Conservation (phyloP, 2,888 invertebrate species). For the Acanthacorydalis orientalis region DNA sequence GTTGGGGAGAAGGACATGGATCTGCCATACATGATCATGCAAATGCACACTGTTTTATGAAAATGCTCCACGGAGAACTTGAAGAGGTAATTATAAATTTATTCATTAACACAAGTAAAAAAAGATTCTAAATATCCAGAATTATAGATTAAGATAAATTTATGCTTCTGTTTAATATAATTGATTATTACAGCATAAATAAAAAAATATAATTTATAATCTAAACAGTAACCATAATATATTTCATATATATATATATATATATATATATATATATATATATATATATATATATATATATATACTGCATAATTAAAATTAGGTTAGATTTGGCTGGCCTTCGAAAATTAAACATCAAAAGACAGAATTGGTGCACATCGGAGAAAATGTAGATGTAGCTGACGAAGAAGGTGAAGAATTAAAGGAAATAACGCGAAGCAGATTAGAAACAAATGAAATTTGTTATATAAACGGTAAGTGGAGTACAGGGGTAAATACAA, state of each 20-base stretch:
- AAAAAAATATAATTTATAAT: not conserved
- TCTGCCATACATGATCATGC: slow-evolving; percentile 95
- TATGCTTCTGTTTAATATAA: not conserved
- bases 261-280: too few relatives aligned
- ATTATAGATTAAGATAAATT: not conserved
- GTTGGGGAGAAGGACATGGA: slow-evolving; percentile 93
- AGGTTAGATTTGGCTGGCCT: slow-evolving; percentile 65
- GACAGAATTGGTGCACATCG: slow-evolving; percentile 14
- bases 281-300: not conserved
- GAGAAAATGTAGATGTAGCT: not conserved
- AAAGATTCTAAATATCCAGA: not conserved
- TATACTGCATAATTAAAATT: slow-evolving; percentile 1
- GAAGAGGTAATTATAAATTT: slow-evolving; percentile 47
- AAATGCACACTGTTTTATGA: slow-evolving; percentile 95
- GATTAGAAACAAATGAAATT: slow-evolving; percentile 59
- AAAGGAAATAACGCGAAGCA: slow-evolving; percentile 39
- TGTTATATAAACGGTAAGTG: slow-evolving; percentile 89
- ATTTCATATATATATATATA: too few relatives aligned
- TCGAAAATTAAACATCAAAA: slow-evolving; percentile 25
- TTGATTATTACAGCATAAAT: not conserved
- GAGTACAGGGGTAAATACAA: too few relatives aligned
- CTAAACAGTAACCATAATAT: too few relatives aligned
- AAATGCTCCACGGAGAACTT: slow-evolving; percentile 68
- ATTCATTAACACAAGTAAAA: slow-evolving; percentile 18
- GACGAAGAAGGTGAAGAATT: slow-evolving; percentile 16